These are phyloP conservation scores for Tetramorium parvispinum DNA, from an alignment of 1,140 invertebrate genomes.

Conservation along the genomic window DNA sequence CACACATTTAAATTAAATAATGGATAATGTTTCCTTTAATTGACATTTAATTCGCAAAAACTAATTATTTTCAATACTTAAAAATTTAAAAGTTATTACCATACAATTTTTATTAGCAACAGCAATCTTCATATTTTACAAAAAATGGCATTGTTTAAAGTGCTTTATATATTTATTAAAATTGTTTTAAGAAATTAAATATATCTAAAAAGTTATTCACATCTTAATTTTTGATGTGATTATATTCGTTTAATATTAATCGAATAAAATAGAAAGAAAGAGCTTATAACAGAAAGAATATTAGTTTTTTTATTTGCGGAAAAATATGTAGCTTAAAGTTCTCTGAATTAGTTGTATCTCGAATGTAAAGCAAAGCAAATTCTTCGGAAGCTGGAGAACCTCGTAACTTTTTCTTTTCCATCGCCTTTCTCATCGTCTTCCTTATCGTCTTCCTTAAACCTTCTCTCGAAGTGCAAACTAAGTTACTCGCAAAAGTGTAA, in stretches of 20 bases:
- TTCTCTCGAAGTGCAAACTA: constrained; percentile 22
- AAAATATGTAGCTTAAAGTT: constrained; percentile 40
- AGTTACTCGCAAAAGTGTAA: constrained; percentile 27
- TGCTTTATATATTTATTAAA: background rate
- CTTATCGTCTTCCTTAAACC: constrained; percentile 35
- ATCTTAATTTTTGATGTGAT: background rate
- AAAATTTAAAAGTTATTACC: background rate
- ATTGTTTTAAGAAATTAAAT: background rate
- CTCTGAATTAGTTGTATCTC: constrained; percentile 62
- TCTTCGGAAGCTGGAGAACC: constrained; percentile 41
- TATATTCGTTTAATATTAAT: background rate
- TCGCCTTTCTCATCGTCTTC: constrained; percentile 13
- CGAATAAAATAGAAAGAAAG: background rate
- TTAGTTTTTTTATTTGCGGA: background rate
- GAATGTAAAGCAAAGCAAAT: constrained; percentile 31
- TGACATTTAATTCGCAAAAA: background rate
- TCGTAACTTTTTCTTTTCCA: constrained; percentile 46
- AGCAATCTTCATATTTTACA: background rate
- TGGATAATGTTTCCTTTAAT: background rate
- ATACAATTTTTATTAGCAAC: background rate
- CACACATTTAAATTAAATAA: background rate
- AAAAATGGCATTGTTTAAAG: background rate
- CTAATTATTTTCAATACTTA: background rate
- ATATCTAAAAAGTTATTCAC: background rate
- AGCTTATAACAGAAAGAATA: background rate